A percentile compares a stretch with the other conserved stretches of the same genome.
phyloP scores from a whole-genome alignment of 2,888 invertebrate genomes.

The Synergus laeviventris region DNA sequence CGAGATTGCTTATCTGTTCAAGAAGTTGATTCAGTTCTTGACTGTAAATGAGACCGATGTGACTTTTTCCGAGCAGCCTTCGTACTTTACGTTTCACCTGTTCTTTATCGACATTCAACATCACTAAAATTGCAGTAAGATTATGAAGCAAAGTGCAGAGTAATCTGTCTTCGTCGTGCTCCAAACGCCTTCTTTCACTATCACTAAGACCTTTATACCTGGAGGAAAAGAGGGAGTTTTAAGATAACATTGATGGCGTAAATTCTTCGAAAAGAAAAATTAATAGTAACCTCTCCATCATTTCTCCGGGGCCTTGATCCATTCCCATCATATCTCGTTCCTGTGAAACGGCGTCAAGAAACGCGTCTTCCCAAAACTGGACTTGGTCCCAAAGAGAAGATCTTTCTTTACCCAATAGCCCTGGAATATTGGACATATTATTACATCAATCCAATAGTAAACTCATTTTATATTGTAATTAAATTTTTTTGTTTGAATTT shows the following conservation, averaged over 20 bases:
- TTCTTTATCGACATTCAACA: slow-evolving; percentile 91
- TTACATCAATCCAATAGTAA: not conserved
- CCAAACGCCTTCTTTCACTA: slow-evolving; percentile 94
- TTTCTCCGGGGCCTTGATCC: slow-evolving; percentile 99
- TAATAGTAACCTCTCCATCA: slow-evolving; percentile 90
- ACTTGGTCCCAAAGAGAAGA: slow-evolving; percentile 98
- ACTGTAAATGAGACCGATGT: slow-evolving; percentile 97
- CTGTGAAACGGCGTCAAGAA: slow-evolving; percentile 97
- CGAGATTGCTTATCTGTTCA: slow-evolving; percentile 95
- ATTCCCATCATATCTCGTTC: slow-evolving; percentile 99
- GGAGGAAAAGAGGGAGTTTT: slow-evolving; percentile 44
- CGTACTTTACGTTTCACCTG: slow-evolving; percentile 92
- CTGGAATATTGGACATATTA: slow-evolving; percentile 59
- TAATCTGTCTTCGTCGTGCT: slow-evolving; percentile 98
- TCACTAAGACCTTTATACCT: slow-evolving; percentile 94
- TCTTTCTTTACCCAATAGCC: slow-evolving; percentile 84
- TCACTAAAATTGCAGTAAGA: slow-evolving; percentile 95
- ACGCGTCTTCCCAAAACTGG: slow-evolving; percentile 99
- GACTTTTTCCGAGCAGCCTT: slow-evolving; percentile 96
- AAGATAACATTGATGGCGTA: not conserved
- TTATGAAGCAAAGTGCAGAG: slow-evolving; percentile 97
- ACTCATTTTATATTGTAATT: not conserved
- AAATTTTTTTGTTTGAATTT: no score
- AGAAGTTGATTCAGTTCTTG: slow-evolving; percentile 97
- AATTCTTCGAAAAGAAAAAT: not conserved